Evolutionary conservation across 1,140 invertebrate species (phyloP).

Genomic region (Phymorhynchus buccinoides): DNA sequence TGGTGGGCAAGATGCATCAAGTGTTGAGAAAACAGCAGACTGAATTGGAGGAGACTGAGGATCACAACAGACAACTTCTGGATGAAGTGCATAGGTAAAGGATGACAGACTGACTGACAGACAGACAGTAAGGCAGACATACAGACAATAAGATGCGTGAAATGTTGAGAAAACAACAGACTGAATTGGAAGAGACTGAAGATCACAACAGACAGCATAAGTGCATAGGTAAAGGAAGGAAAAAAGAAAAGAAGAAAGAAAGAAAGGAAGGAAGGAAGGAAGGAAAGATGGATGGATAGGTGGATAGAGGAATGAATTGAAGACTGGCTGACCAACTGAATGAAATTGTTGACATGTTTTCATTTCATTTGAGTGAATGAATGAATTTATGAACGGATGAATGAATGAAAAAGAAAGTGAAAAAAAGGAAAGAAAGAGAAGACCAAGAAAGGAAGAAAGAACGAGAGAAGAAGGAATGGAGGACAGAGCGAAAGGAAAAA

Average conservation of each 20-base stretch:
- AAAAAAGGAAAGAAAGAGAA: not conserved
- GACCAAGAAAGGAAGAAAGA: not conserved
- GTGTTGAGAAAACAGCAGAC: not conserved
- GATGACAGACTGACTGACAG: not conserved
- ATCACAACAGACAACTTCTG: not conserved
- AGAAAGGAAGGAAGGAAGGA: not conserved
- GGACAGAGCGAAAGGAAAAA: not conserved
- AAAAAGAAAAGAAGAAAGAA: not conserved
- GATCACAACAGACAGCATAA: not conserved
- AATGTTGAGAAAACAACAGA: too few relatives aligned
- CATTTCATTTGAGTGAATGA: too few relatives aligned
- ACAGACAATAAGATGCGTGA: not conserved
- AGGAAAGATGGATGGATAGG: not conserved
- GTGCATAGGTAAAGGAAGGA: not conserved
- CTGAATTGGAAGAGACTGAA: not conserved
- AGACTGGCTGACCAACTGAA: too few relatives aligned
- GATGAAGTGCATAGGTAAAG: not conserved
- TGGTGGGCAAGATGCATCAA: slow-evolving; percentile 7
- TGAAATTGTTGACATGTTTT: too few relatives aligned
- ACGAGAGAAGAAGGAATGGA: not conserved
- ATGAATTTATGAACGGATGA: too few relatives aligned
- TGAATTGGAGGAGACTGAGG: not conserved
- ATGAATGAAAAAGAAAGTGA: too few relatives aligned
- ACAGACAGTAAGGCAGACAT: too few relatives aligned
- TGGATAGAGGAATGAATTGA: too few relatives aligned